A percentile compares a stretch with the other conserved stretches of the same genome.
phyloP scores from a whole-genome alignment of 2,797 vertebrate species.

The Xenopus petersii region DNA sequence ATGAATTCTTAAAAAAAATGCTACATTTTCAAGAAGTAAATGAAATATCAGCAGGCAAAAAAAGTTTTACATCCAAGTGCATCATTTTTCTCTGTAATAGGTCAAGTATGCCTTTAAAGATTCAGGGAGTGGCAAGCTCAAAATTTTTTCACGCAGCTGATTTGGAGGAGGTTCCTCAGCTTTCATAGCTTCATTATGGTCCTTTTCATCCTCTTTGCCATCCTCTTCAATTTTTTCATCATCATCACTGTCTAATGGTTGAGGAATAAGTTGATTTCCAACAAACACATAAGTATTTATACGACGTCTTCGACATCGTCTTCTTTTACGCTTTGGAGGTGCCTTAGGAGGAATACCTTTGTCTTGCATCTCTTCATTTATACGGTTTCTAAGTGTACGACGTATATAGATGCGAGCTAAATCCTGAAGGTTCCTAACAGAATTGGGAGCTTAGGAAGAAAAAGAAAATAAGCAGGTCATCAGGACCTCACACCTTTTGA shows the following conservation, averaged over 20 bases:
- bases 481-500: background rate
- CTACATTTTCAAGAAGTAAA: constrained; percentile 82
- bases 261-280: constrained; percentile 94
- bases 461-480: constrained; percentile 22
- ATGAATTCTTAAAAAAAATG: constrained; percentile 71
- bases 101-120: constrained; percentile 95
- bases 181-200: constrained; percentile 78
- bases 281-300: constrained; percentile 97
- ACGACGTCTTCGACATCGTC: constrained; percentile 81
- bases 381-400: constrained; percentile 87
- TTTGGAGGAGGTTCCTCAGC: constrained; percentile 83
- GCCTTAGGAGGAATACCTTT: constrained; percentile 73
- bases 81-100: constrained; percentile 95
- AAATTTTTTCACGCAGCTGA: constrained; percentile 89
- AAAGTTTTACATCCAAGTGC: constrained; percentile 60
- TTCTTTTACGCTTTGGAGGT: constrained; percentile 89
- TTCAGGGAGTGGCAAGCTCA: constrained; percentile 90
- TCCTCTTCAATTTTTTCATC: constrained; percentile 86
- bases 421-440: constrained; percentile 92
- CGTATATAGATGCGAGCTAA: constrained; percentile 94
- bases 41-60: constrained; percentile 71
- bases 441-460: constrained; percentile 76
- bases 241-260: constrained; percentile 92
- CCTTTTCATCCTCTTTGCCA: constrained; percentile 87
- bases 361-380: constrained; percentile 80